A percentile compares a stretch with the other conserved stretches of the same genome.
Evolutionary conservation across 1,140 invertebrate species (phyloP).

Genomic region (Polyergus mexicanus): DNA sequence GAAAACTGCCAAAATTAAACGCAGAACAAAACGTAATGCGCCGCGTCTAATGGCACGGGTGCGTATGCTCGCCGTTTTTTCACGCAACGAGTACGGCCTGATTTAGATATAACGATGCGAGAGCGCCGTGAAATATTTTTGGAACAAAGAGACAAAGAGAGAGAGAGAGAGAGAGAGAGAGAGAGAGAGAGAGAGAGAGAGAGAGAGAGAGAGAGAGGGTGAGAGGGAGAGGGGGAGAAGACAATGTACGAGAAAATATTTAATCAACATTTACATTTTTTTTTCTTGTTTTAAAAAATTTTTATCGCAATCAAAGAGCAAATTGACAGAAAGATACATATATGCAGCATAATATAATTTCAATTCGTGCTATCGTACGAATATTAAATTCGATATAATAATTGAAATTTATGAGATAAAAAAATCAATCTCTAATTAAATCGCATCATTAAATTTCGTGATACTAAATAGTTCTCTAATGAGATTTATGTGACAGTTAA

Average conservation of each 20-base stretch:
- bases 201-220: conserved; percentile 20
- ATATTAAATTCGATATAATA: background rate
- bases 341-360: background rate
- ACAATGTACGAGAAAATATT: conserved; percentile 31
- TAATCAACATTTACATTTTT: conserved; percentile 28
- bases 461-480: background rate
- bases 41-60: conserved; percentile 78
- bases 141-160: conserved; percentile 14
- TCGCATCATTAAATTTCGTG: too few relatives aligned
- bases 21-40: conserved; percentile 80
- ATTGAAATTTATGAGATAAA: background rate
- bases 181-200: conserved; percentile 1
- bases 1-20: conserved; percentile 83
- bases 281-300: background rate
- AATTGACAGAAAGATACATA: background rate
- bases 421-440: background rate
- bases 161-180: conserved; percentile 24
- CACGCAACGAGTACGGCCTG: conserved; percentile 9
- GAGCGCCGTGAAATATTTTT: conserved; percentile 59
- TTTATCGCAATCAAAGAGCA: background rate
- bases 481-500: background rate
- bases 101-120: conserved; percentile 66
- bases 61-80: conserved; percentile 34
- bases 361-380: background rate
- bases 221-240: background rate